Evolutionary conservation across 2,797 vertebrate species (phyloP).

Genomic region (Phataginus tetradactyla): DNA sequence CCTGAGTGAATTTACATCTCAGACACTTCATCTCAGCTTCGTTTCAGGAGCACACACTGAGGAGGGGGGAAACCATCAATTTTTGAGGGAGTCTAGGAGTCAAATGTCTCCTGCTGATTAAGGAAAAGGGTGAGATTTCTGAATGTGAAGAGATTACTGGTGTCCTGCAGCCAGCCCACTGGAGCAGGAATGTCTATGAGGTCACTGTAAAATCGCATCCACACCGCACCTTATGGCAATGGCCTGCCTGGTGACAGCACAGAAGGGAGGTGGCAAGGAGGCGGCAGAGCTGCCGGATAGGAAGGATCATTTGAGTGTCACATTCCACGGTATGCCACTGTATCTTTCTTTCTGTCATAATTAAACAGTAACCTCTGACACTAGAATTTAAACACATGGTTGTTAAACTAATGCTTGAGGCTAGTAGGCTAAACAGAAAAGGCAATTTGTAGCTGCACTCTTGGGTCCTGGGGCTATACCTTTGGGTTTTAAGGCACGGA

Average conservation of each 20-base stretch:
- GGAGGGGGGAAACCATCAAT: conserved; percentile 2
- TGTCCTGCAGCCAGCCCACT: conserved; percentile 61
- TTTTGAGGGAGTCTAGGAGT: conserved; percentile 65
- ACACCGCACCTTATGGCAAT: conserved; percentile 47
- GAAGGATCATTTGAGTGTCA: background rate
- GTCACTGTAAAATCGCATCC: conserved; percentile 53
- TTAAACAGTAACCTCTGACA: conserved; percentile 66
- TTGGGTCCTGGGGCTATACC: background rate
- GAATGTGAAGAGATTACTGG: conserved; percentile 69
- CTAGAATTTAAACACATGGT: conserved; percentile 60
- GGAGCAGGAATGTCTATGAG: conserved; percentile 62
- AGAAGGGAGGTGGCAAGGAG: conserved; percentile 41
- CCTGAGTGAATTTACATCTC: conserved; percentile 70
- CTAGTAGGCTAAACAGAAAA: conserved; percentile 15
- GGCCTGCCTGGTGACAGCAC: conserved; percentile 58
- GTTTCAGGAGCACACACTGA: conserved; percentile 23
- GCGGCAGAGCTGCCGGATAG: background rate
- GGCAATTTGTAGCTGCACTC: background rate
- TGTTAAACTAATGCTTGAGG: conserved; percentile 69
- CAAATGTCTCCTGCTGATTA: conserved; percentile 69
- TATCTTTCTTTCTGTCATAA: conserved; percentile 64
- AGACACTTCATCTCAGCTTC: conserved; percentile 63
- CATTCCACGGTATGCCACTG: conserved; percentile 15
- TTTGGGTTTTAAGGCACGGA: background rate
- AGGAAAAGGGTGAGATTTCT: conserved; percentile 75